Evolutionary conservation across 2,113 vertebrate species (phyloP), one percentile per base, ranked within the genome.

Genomic region (Phoxinus phoxinus): DNA sequence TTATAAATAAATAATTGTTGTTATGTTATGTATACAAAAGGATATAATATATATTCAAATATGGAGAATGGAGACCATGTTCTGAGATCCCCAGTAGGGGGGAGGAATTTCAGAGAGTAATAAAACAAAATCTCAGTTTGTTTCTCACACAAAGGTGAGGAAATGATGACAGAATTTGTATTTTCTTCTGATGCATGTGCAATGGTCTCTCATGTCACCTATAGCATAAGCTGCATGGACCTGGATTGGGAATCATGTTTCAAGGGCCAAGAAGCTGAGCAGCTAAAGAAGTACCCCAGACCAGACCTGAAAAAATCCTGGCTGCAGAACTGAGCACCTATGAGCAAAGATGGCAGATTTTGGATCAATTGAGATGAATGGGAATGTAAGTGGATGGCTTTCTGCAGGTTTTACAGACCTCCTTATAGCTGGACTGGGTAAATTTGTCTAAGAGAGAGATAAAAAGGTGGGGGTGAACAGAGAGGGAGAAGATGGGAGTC

Each of bases 401-500:
- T 41, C 69, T 72, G 32, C 63, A 67, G 63, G 63, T 67, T 32
- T 61, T 5, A 61, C 25, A 65, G 63, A 65, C 2, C 27, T 30
- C 25, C n/a, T 56, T 3, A 44, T 58, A 63, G 12, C 23, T 30
- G 78, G n/a, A 15, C 56, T 46, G 23, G n/a, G n/a, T 44, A 25
- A 44, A 80, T 59, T 10, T 65, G 59, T n/a, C 17, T 32, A 25
- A 83, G 19, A 35, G 19, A 51, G 27, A 13, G 6, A 37, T 27
- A n/a, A 30, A 13, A 13, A 82, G 4, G 46, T n/a, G 6, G 48
- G 63, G 23, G 30, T 53, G 46, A 69, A 71, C 6, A 35, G 25
- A 67, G 80, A 56, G 37, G n/a, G 25, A 69, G 44, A 82, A 41
- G 37, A 46, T 37, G 63, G 81, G 65, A 56, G 63, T 71, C 65